These are phyloP conservation scores for Plodia interpunctella DNA, from an alignment of 1,140 invertebrate species.

Conservation along the genomic window DNA sequence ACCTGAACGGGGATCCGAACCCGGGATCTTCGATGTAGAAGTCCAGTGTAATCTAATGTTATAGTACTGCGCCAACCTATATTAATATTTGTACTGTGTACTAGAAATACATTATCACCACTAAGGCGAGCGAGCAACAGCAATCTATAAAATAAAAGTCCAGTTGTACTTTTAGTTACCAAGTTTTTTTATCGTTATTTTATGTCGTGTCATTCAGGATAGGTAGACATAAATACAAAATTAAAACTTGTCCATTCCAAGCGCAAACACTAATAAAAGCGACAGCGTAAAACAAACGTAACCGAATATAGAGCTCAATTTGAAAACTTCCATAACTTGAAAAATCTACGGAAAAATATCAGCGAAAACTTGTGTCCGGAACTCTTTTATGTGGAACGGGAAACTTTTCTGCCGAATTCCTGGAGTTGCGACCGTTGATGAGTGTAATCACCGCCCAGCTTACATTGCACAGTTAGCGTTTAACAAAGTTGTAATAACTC, in stretches of 20 bases:
- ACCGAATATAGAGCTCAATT: not conserved
- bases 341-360: constrained; percentile 1
- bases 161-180: no score
- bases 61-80: no score
- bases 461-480: constrained; percentile 4
- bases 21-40: no score
- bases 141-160: no score
- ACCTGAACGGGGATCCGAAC: no score
- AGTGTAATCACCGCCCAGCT: constrained; percentile 7
- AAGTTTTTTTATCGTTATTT: no score
- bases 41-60: no score
- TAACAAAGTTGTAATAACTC: constrained; percentile 4
- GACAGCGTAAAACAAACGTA: not conserved
- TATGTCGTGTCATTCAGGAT: no score
- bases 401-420: constrained; percentile 12
- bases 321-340: not conserved
- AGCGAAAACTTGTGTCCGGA: not conserved
- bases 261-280: not conserved
- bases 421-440: not conserved
- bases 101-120: no score
- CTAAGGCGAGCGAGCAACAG: no score
- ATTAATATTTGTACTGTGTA: no score
- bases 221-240: no score
- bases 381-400: constrained; percentile 7
- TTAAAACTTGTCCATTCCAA: not conserved